Evolutionary conservation across 2,888 invertebrate species (phyloP).

Genomic region (Spilosoma lubricipeda): DNA sequence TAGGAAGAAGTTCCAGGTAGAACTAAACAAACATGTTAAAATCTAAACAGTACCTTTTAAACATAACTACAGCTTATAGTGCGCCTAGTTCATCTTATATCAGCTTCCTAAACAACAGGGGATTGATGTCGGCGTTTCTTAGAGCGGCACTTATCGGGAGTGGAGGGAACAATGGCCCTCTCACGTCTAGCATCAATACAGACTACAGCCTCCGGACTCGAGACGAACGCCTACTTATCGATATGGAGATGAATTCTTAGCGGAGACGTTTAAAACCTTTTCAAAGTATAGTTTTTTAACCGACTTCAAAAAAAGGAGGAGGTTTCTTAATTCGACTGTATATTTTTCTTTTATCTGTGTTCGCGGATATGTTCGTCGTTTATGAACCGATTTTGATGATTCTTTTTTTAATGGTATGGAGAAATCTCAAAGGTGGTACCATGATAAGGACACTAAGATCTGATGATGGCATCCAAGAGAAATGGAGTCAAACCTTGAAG

Average conservation of each 20-base stretch:
- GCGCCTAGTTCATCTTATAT: not conserved
- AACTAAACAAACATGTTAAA: not conserved
- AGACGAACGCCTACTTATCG: not conserved
- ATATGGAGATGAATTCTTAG: not conserved
- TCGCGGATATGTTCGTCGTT: too few relatives aligned
- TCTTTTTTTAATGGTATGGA: too few relatives aligned
- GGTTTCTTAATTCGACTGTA: too few relatives aligned
- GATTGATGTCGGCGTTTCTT: not conserved
- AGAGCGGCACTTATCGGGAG: conserved; percentile 18
- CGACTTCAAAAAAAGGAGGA: too few relatives aligned
- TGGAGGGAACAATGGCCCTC: conserved; percentile 17
- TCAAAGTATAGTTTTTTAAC: not conserved
- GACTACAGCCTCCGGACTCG: conserved; percentile 1
- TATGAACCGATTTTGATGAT: too few relatives aligned
- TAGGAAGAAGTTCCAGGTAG: too few relatives aligned
- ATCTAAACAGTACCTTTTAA: not conserved
- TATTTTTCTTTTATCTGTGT: too few relatives aligned
- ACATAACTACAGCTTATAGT: not conserved
- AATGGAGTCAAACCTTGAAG: too few relatives aligned
- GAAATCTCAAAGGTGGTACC: too few relatives aligned
- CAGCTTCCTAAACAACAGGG: not conserved
- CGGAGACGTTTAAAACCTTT: not conserved
- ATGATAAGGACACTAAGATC: too few relatives aligned
- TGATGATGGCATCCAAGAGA: too few relatives aligned
- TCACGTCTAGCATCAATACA: conserved; percentile 23